These are phyloP conservation scores for Torymus aiolomorphi DNA, from an alignment of 2,888 invertebrate genomes.

Conservation along the genomic window DNA sequence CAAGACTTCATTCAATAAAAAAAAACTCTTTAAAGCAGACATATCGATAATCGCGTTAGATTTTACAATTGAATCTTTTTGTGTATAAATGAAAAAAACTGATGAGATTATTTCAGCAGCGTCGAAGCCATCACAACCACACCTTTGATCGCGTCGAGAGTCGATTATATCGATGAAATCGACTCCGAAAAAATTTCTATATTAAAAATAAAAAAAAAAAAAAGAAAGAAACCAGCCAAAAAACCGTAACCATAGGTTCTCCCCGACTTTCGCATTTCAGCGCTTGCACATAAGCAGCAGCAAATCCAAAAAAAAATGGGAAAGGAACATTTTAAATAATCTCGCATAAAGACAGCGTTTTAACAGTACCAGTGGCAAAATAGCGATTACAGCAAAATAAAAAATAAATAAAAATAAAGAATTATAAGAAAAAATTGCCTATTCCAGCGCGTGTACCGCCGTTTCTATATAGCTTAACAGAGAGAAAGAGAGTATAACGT, in stretches of 20 bases:
- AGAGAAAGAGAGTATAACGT: constrained; percentile 16
- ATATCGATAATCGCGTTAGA: constrained; percentile 52
- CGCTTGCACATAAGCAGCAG: constrained; percentile 6
- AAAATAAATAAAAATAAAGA: too few species aligned
- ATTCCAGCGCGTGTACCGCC: constrained; percentile 17
- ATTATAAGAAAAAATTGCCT: constrained; percentile 3
- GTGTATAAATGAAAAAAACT: constrained; percentile 8
- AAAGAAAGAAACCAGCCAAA: not conserved
- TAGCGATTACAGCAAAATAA: too few species aligned
- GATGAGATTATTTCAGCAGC: too few species aligned
- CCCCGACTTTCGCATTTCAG: constrained; percentile 35
- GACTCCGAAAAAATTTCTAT: constrained; percentile 23
- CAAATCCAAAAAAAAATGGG: constrained; percentile 5
- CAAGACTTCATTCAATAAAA: constrained; percentile 34
- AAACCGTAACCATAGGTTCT: constrained; percentile 12
- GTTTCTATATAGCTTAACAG: constrained; percentile 13
- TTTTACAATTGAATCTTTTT: constrained; percentile 41
- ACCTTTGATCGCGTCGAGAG: not conserved
- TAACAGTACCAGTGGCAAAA: not conserved
- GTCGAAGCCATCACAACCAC: too few species aligned
- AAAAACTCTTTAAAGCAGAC: constrained; percentile 28
- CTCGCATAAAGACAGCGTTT: constrained; percentile 18
- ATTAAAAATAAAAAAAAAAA: constrained; percentile 21
- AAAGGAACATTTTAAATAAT: not conserved
- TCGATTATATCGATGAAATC: constrained; percentile 28